Conservation (phyloP, 2,888 invertebrate genomes). For the Nezara viridula region DNA sequence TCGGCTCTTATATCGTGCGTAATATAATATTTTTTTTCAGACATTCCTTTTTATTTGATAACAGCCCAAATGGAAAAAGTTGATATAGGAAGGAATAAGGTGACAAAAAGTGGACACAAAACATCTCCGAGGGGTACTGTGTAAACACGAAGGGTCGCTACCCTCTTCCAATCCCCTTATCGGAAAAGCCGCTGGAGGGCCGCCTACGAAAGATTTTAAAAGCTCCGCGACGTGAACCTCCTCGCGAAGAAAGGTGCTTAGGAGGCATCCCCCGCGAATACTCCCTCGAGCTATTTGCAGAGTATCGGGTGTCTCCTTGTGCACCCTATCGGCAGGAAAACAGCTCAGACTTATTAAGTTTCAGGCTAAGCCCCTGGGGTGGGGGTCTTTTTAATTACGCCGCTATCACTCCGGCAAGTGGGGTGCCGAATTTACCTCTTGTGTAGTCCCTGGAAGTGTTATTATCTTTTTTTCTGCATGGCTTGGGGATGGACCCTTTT, state of each 20-base stretch:
- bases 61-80: neutral
- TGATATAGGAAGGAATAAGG: neutral
- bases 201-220: constrained; percentile 34
- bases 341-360: constrained; percentile 49
- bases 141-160: constrained; percentile 25
- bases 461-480: constrained; percentile 45
- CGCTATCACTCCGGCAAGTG: constrained; percentile 34
- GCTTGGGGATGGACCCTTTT: constrained; percentile 34
- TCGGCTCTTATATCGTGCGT: no score
- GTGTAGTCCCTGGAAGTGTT: constrained; percentile 18
- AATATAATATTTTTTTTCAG: neutral
- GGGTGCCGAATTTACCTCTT: constrained; percentile 44
- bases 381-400: constrained; percentile 44
- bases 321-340: constrained; percentile 2
- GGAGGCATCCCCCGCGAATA: constrained; percentile 34
- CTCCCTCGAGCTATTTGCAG: constrained; percentile 31
- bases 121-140: constrained; percentile 1
- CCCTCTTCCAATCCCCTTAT: constrained; percentile 40
- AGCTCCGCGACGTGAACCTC: constrained; percentile 1
- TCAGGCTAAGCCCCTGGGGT: constrained; percentile 43
- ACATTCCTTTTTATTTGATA: neutral
- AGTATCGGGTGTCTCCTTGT: constrained; percentile 32
- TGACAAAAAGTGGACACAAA: constrained; percentile 44
- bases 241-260: constrained; percentile 44
- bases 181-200: neutral